Base-by-base conservation (phyloP, 2,113 vertebrate genomes). In the Butorides virescens region DNA sequence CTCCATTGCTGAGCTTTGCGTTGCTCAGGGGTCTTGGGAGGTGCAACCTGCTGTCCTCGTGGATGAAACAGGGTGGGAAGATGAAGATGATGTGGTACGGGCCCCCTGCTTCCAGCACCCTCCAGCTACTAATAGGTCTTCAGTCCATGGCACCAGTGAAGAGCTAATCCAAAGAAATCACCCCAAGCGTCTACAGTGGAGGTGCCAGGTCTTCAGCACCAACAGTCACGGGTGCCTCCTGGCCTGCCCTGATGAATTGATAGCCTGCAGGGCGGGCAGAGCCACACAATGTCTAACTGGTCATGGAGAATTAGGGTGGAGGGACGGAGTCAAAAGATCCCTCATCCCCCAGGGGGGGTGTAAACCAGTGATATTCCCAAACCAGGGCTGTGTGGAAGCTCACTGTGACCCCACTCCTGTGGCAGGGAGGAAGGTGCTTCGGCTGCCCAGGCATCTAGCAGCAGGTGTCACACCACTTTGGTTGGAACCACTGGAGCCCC, bases 371-470 rank as follows among this genome's bases (percentile, higher is more conserved):
- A 52, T 47, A 58, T 39, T 81, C 36, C 44, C 22, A 22, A 87
- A 46, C 9, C 59, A 66, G 74, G 29, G 55, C 55, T 91, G 29
- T 4, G 3, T 34, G 39, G 46, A 56, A 22, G 36, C 22, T 87
- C 7, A 1, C 30, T 0, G 8, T n/a, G 58, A 14, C 16, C 36
- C 42, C 27, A 2, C 39, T 85, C 21, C 74, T 53, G 3, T 1
- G 4, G n/a, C 32, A 14, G 23, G 18, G n/a, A 74, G 66, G 32
- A 85, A 44, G 30, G n/a, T 71, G 61, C 47, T 66, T 37, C 3
- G 5, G 5, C 37, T 89, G 39, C 25, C 37, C 55, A 47, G 32
- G 58, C 19, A 15, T 11, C 79, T 68, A 29, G 66, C 77, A 86
- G 61, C 71, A 68, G 13, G 11, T 23, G 22, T 47, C 65, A 61